phyloP scores from a whole-genome alignment of 2,113 vertebrate species.

The Thunnus thynnus region DNA sequence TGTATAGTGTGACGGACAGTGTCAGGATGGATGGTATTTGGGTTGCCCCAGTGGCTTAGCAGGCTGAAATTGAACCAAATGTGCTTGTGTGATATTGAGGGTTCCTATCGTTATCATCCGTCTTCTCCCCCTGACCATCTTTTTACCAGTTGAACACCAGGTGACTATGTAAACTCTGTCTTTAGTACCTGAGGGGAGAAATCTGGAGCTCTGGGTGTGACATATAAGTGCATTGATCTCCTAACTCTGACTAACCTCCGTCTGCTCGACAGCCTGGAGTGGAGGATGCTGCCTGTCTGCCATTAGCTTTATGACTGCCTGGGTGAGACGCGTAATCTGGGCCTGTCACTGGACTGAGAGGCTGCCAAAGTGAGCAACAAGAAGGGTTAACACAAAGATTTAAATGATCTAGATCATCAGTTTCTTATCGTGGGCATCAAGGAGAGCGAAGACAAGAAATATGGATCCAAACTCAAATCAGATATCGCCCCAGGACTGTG shows the following conservation, averaged over 20 bases:
- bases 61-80: conserved; percentile 53
- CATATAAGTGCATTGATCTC: conserved; percentile 71
- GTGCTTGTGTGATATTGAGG: conserved; percentile 46
- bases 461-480: conserved; percentile 48
- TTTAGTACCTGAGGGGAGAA: conserved; percentile 59
- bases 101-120: conserved; percentile 41
- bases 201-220: conserved; percentile 68
- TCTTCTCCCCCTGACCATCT: conserved; percentile 29
- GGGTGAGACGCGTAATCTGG: conserved; percentile 54
- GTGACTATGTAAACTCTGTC: conserved; percentile 68
- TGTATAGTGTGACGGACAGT: conserved; percentile 76
- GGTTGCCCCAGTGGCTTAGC: conserved; percentile 66
- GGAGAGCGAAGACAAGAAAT: conserved; percentile 20
- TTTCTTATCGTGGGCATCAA: conserved; percentile 14
- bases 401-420: conserved; percentile 22
- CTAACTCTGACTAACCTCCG: conserved; percentile 67
- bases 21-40: conserved; percentile 73
- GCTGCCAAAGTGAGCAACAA: conserved; percentile 44
- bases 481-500: conserved; percentile 35
- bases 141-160: conserved; percentile 54
- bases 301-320: conserved; percentile 66
- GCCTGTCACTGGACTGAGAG: conserved; percentile 48
- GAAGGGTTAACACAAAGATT: conserved; percentile 33
- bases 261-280: conserved; percentile 59
- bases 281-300: conserved; percentile 67